Percentiles rank a stretch among this genome's conserved stretches.
phyloP scores from a whole-genome alignment of 1,140 invertebrate species.

The Aplysia californica region DNA sequence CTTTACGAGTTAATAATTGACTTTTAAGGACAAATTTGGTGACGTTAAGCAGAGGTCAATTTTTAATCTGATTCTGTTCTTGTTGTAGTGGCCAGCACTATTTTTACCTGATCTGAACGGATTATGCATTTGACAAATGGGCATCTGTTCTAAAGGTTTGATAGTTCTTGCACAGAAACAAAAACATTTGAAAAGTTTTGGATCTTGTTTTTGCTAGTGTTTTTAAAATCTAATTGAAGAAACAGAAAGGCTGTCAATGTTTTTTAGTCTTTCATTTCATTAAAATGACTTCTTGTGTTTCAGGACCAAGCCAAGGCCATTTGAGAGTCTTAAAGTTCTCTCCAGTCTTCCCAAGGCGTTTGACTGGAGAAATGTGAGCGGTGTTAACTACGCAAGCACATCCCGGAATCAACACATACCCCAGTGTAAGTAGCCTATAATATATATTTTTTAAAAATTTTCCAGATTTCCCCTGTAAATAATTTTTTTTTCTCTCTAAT shows the following conservation, averaged over 20 bases:
- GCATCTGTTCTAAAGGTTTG: background rate
- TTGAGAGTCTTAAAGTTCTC: conserved; percentile 51
- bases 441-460: conserved; percentile 1
- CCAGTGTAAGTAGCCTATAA: conserved; percentile 62
- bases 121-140: background rate
- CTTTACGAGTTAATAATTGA: background rate
- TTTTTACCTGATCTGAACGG: no score
- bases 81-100: no score
- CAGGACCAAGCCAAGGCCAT: conserved; percentile 59
- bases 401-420: conserved; percentile 70
- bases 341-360: conserved; percentile 59
- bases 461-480: no score
- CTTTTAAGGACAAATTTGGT: background rate
- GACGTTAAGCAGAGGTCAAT: background rate
- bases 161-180: background rate
- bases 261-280: no score
- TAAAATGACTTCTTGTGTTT: conserved; percentile 32
- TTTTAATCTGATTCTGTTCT: background rate
- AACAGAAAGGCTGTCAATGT: no score
- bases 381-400: conserved; percentile 68
- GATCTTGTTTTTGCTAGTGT: no score
- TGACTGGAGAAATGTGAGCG: conserved; percentile 70
- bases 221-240: no score
- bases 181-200: no score
- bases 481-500: no score